Percentiles rank a stretch among this genome's conserved stretches.
Conservation (phyloP, 2,797 vertebrate genomes). For the Momotus momota region DNA sequence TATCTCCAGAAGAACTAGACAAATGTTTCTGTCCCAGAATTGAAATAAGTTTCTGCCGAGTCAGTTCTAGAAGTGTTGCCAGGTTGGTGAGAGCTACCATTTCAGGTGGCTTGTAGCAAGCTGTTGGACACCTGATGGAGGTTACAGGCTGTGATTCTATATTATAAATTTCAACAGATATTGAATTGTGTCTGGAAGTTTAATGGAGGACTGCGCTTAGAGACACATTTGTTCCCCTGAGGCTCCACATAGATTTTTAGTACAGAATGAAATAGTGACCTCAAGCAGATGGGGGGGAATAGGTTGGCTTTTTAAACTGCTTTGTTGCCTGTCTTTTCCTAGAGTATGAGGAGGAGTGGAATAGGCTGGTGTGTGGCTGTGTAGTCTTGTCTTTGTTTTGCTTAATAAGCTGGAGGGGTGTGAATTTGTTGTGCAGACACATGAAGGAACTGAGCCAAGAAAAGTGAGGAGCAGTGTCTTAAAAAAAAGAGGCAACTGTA, state of each 20-base stretch:
- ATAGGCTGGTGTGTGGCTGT: not conserved
- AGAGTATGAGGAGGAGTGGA: not conserved
- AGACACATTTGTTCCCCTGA: not conserved
- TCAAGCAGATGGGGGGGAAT: not conserved
- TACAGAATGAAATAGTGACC: not conserved
- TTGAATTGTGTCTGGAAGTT: not conserved
- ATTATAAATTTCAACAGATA: not conserved
- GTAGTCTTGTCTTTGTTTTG: not conserved
- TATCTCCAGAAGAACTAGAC: not conserved
- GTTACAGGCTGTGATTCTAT: not conserved
- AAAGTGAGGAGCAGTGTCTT: not conserved
- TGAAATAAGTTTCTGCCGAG: not conserved
- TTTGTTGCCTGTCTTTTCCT: constrained; percentile 8
- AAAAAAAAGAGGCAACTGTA: not conserved
- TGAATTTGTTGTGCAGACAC: not conserved
- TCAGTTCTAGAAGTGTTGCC: not conserved
- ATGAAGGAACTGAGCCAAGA: not conserved
- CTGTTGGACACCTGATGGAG: not conserved
- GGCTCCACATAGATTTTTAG: not conserved
- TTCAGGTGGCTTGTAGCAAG: not conserved
- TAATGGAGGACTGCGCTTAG: not conserved
- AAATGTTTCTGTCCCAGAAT: not conserved
- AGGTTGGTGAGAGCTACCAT: not conserved
- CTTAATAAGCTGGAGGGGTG: not conserved
- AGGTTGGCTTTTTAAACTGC: not conserved